Conservation (phyloP, 2,888 invertebrate genomes). For the Sthenelais limicola region DNA sequence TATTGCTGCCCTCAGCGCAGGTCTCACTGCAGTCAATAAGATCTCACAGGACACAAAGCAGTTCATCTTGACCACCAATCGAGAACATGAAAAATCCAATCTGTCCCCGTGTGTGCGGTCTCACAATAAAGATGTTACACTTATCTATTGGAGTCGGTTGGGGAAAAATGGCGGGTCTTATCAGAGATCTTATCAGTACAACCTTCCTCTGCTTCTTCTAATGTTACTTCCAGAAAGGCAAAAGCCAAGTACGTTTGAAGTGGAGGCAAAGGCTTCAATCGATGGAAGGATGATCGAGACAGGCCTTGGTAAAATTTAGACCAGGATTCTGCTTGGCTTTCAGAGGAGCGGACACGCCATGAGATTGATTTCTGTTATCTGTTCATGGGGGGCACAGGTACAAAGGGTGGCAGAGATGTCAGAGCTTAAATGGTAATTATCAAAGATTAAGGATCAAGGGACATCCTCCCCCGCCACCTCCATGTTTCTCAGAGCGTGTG, state of each 20-base stretch:
- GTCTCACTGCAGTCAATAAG: too few relatives aligned
- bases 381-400: background rate
- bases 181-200: background rate
- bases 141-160: background rate
- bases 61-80: too few relatives aligned
- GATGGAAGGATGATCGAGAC: background rate
- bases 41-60: too few relatives aligned
- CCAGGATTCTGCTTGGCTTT: background rate
- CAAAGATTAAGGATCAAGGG: slow-evolving; percentile 1
- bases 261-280: background rate
- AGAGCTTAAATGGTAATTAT: background rate
- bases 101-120: background rate
- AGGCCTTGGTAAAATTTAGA: background rate
- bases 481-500: too few relatives aligned
- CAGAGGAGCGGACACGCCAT: background rate
- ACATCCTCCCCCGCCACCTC: background rate
- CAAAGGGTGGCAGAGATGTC: background rate
- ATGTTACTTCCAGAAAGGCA: background rate
- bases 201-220: background rate
- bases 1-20: too few relatives aligned
- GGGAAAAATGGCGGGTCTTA: background rate
- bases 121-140: background rate
- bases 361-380: slow-evolving; percentile 1
- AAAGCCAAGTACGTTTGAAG: background rate
- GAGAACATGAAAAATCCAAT: background rate